Evolutionary conservation across 1,140 invertebrate genomes (phyloP).

Genomic region (Hycleus phaleratus): DNA sequence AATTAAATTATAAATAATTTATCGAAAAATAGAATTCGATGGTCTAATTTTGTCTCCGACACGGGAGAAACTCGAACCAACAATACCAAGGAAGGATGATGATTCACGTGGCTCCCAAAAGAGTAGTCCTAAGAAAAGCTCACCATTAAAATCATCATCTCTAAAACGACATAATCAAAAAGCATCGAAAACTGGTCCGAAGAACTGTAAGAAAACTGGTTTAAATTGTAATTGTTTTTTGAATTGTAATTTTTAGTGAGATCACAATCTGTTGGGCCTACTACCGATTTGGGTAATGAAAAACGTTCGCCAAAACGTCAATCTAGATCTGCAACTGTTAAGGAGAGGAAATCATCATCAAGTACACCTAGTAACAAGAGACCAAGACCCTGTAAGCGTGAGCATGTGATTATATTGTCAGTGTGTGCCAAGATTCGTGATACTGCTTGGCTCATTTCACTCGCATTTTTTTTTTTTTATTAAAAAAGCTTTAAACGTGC

Average conservation of each 20-base stretch:
- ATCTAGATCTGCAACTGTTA: conserved; percentile 53
- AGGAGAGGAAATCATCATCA: conserved; percentile 40
- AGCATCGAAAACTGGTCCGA: conserved; percentile 20
- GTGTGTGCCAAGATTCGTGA: conserved; percentile 40
- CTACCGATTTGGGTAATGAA: conserved; percentile 44
- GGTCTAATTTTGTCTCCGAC: conserved; percentile 55
- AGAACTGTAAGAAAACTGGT: conserved; percentile 15
- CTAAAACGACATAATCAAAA: conserved; percentile 30
- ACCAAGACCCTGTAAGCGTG: conserved; percentile 53
- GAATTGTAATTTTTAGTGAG: conserved; percentile 43
- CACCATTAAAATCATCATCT: conserved; percentile 35
- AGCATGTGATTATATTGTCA: conserved; percentile 19
- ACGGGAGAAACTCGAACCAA: conserved; percentile 62
- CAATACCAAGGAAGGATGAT: conserved; percentile 56
- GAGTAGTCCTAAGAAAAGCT: conserved; percentile 58
- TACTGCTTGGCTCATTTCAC: conserved; percentile 25
- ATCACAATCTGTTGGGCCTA: conserved; percentile 62
- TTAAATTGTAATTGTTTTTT: neutral
- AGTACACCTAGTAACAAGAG: conserved; percentile 47
- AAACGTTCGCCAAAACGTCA: conserved; percentile 68
- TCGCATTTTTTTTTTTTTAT: neutral
- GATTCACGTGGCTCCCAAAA: conserved; percentile 51
- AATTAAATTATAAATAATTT: conserved; percentile 6
- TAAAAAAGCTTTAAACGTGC: conserved; percentile 10
- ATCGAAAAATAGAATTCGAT: conserved; percentile 31